Conservation (phyloP, 2,113 vertebrate species). For the Spheniscus mendiculus region DNA sequence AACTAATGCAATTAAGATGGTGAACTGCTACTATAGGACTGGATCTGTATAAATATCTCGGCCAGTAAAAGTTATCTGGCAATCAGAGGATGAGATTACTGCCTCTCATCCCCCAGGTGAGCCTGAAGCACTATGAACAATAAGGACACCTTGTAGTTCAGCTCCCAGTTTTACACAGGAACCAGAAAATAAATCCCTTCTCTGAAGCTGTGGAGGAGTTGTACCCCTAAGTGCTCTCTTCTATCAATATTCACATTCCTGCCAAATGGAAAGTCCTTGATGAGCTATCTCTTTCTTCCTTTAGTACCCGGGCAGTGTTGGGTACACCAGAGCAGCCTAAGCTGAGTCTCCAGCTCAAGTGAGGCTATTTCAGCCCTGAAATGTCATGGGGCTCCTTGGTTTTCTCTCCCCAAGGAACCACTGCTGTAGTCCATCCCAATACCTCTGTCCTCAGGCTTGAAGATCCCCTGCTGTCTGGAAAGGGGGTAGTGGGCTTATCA, state of each 20-base stretch:
- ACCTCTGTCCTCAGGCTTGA: not conserved
- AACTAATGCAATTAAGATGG: not conserved
- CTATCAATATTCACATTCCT: not conserved
- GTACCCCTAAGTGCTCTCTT: not conserved
- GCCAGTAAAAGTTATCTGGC: not conserved
- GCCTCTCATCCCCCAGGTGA: not conserved
- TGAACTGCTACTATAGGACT: not conserved
- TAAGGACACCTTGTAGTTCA: not conserved
- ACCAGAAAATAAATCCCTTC: not conserved
- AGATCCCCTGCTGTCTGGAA: not conserved
- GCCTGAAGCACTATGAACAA: not conserved
- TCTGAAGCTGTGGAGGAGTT: not conserved
- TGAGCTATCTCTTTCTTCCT: not conserved
- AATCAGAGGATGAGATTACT: not conserved
- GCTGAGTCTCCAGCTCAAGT: not conserved
- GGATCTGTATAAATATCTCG: not conserved
- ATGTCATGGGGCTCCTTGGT: not conserved
- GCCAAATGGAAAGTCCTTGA: not conserved
- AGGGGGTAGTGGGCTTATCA: not conserved
- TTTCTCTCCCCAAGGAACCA: not conserved
- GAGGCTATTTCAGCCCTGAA: not conserved
- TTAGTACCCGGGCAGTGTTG: rapidly evolving
- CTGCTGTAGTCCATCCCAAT: not conserved
- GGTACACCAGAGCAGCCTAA: not conserved
- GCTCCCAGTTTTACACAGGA: not conserved